Evolutionary conservation across 2,888 invertebrate species (phyloP), one percentile per base, ranked within the genome.

Genomic region (Heliothis peltigera): DNA sequence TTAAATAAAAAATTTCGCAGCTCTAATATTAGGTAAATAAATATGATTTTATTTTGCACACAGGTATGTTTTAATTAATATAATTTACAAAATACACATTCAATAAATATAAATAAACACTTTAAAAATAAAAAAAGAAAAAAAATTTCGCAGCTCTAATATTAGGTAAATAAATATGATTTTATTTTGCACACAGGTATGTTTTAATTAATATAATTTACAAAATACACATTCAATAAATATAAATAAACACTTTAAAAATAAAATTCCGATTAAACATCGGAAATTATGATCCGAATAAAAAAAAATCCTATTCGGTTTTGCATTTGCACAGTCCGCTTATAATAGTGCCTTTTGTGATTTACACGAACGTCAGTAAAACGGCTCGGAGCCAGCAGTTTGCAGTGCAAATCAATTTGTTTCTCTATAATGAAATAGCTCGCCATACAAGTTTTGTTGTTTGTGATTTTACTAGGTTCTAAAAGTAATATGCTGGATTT

Each of bases 341-440:
- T 80, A 81, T 78, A 78, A 75, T 25, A 51, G 28, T 60, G 77
- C 64, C 73, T 82, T 81, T 83, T 75, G 81, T 84, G 85, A 86
- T 86, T 85, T 84, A 84, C 81, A 76, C 79, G 81, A 82, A 85
- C 81, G 85, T 86, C 87, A 85, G 82, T 70, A 77, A 82, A 85
- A 84, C 81, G 81, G 63, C 81, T 79, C 68, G 75, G 70, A 80
- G 78, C 72, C 77, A 82, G 66, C 82, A 72, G 70, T 71, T 82
- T 70, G 81, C 66, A 68, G 75, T 73, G 77, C 77, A 88, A 89
- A 89, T 88, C 85, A 87, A 87, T 89, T 87, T 84, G 80, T 73
- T 68, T 59, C 66, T 54, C 70, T 70, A 17, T 52, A 63, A 56
- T 63, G 52, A 55, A 63, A 63, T 42, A 60, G 25, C 18, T 21